phyloP scores from a whole-genome alignment of 2,888 invertebrate species.

The Drosophila pseudotakahashii region DNA sequence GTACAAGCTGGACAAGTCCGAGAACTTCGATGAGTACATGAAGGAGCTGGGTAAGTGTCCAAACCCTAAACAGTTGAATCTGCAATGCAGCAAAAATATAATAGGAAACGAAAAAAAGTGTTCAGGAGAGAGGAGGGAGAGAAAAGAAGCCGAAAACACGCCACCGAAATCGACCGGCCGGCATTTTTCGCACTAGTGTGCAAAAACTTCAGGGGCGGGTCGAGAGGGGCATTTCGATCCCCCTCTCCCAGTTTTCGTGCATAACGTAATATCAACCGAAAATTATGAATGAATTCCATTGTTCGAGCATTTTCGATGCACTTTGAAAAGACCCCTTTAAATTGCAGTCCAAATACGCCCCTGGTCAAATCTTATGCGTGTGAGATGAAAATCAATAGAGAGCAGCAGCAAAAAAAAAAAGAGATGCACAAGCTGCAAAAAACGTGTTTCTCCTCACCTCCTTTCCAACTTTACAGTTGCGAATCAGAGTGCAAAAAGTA shows the following conservation, averaged over 20 bases:
- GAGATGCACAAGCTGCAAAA: conserved; percentile 39
- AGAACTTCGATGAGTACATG: conserved; percentile 96
- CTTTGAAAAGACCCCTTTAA: neutral
- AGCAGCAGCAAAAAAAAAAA: conserved; percentile 1
- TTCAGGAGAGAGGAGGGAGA: neutral
- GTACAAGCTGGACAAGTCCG: conserved; percentile 91
- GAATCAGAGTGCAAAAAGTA: conserved; percentile 37
- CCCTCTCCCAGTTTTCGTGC: neutral
- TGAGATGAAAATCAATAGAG: conserved; percentile 45
- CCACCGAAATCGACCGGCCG: conserved; percentile 65
- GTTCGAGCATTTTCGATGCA: neutral
- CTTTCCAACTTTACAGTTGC: conserved; percentile 1
- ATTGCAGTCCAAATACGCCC: neutral
- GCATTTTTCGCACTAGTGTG: conserved; percentile 51
- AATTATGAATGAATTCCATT: neutral
- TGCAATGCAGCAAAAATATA: conserved; percentile 19
- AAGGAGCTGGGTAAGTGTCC: conserved; percentile 90
- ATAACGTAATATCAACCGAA: neutral
- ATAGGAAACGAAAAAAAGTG: neutral
- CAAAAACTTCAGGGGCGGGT: conserved; percentile 7
- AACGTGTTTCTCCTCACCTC: conserved; percentile 48
- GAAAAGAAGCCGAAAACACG: conserved; percentile 44
- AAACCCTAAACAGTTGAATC: neutral
- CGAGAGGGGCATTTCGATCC: neutral
- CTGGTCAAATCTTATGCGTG: neutral